Base-by-base conservation (phyloP, 2,113 vertebrate species). In the Tragelaphus scriptus region DNA sequence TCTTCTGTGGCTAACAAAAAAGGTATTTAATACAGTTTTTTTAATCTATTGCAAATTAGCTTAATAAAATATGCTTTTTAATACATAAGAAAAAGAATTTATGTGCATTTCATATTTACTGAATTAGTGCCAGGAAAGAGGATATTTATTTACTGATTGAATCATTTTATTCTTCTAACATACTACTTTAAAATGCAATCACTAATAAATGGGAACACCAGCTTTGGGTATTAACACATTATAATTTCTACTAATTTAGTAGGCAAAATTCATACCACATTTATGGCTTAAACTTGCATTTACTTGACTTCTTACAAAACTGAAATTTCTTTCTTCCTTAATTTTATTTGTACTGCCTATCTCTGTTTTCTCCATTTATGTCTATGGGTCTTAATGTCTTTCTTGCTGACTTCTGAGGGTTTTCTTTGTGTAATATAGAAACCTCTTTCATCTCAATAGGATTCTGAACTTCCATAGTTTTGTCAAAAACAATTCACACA, bases 231-330 rank as follows among this genome's bases (percentile, higher is more conserved):
- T 97, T 89, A 93, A 93, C 58, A 93, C 71, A 92, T 95, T 94
- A 96, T 79, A 97, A 92, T 92, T 90, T 92, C 75, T 81, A 25
- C 88, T 93, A 90, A 97, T 94, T 88, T 96, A 92, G 68, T 85
- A 96, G 30, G 65, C 55, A 95, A 96, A 85, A 68, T 36, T 77
- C 55, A 47, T 15, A 92, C 19, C 47, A 94, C 30, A 40, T 58
- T 53, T 53, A 88, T 68, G 63, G 32, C 49, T 91, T 94, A 58
- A 84, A 91, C 95, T 80, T 97, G 53, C 53, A 88, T 71, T 90
- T 59, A 85, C 44, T 82, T 68, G 32, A 85, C 81, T 95, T 85
- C 86, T 84, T 53, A 53, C 25, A 92, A 85, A 30, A 71, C 26
- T 23, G 26, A 88, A 7, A 36, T 86, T 85, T 96, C 81, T 77